Evolutionary conservation across 2,888 invertebrate genomes (phyloP).

Genomic region (Globia sparganii): DNA sequence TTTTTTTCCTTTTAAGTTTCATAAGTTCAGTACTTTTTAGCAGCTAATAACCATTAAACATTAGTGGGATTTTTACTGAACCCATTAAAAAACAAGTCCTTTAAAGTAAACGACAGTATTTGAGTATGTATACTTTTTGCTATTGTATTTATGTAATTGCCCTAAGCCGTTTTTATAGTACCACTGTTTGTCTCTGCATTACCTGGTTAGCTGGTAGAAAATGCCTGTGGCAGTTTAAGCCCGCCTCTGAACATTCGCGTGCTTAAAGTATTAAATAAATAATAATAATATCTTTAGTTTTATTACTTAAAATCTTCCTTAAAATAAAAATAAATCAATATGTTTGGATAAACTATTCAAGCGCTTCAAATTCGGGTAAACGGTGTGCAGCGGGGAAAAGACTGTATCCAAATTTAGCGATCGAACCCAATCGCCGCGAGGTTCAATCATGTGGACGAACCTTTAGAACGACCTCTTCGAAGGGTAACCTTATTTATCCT

Average conservation of each 20-base stretch:
- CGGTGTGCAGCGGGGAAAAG: constrained; percentile 4
- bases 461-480: constrained; percentile 26
- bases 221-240: background rate
- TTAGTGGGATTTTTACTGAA: too few relatives aligned
- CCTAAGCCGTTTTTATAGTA: background rate
- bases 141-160: background rate
- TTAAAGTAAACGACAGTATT: background rate
- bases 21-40: too few relatives aligned
- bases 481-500: constrained; percentile 2
- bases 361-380: constrained; percentile 8
- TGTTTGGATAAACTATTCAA: constrained; percentile 13
- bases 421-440: constrained; percentile 21
- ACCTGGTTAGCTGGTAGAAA: background rate
- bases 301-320: background rate
- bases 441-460: constrained; percentile 42
- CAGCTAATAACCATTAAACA: too few relatives aligned
- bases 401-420: constrained; percentile 32
- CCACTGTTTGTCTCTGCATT: background rate
- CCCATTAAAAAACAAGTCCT: too few relatives aligned
- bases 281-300: background rate
- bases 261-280: background rate
- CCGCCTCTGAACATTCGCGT: background rate
- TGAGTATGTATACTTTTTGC: background rate
- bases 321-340: background rate
- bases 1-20: too few relatives aligned